phyloP scores from a whole-genome alignment of 2,113 vertebrate species.

The Boulengeromyrus knoepffleri region DNA sequence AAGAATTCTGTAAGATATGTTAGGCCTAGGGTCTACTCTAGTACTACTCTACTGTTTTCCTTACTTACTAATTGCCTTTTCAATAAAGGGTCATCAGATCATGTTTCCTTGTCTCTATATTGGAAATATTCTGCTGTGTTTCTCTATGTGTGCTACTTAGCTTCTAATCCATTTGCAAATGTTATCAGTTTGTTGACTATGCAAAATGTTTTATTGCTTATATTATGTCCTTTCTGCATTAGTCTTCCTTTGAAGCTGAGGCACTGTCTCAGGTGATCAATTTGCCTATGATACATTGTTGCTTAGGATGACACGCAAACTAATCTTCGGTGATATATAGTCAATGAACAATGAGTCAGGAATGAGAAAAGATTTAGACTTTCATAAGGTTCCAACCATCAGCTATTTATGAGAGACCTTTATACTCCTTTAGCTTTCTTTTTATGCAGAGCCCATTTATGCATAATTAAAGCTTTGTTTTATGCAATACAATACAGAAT shows the following conservation, averaged over 20 bases:
- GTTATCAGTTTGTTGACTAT: background rate
- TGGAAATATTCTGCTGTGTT: background rate
- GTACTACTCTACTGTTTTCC: background rate
- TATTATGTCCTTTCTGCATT: background rate
- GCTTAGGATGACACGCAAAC: background rate
- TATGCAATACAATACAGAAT: background rate
- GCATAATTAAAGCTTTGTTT: constrained; percentile 5
- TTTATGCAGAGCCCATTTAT: background rate
- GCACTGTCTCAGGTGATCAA: background rate
- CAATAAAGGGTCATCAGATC: background rate
- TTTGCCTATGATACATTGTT: background rate
- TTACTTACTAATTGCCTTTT: background rate
- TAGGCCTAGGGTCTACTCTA: background rate
- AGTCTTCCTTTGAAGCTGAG: background rate
- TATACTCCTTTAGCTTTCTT: background rate
- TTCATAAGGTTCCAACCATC: background rate
- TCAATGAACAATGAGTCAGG: background rate
- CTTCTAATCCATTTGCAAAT: background rate
- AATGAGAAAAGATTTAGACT: background rate
- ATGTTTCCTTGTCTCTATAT: background rate
- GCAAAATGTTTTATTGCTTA: background rate
- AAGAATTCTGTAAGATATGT: background rate
- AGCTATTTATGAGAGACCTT: background rate
- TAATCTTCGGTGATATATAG: background rate
- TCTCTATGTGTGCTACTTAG: background rate